Evolutionary conservation across 1,140 invertebrate genomes (phyloP).

Genomic region (Musca vetustissima): DNA sequence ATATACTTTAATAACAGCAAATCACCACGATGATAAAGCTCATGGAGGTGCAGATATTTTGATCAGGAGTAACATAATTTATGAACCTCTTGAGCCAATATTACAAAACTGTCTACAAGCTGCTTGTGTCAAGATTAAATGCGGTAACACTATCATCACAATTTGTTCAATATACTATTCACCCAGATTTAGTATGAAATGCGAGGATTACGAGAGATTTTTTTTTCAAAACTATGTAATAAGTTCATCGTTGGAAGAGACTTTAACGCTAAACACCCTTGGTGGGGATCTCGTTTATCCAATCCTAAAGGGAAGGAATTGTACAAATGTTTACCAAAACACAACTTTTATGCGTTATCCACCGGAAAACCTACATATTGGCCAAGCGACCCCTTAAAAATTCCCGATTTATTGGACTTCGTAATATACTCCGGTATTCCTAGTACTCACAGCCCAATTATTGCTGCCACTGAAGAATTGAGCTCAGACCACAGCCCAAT

Average conservation of each 20-base stretch:
- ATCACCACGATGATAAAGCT: conserved; percentile 26
- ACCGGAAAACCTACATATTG: conserved; percentile 5
- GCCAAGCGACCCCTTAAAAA: conserved; percentile 5
- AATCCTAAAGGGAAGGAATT: conserved; percentile 22
- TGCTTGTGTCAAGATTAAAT: conserved; percentile 26
- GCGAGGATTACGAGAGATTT: conserved; percentile 38
- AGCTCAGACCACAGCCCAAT: conserved; percentile 13
- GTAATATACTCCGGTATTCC: too few relatives aligned
- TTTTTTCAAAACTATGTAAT: conserved; percentile 46
- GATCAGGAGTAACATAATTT: conserved; percentile 26
- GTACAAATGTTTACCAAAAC: conserved; percentile 3
- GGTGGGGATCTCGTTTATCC: conserved; percentile 13
- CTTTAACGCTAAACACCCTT: conserved; percentile 54
- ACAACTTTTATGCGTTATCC: background rate
- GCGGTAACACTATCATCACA: conserved; percentile 9
- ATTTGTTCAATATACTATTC: conserved; percentile 21
- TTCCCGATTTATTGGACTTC: background rate
- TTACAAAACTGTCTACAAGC: conserved; percentile 26
- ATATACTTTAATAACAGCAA: conserved; percentile 18
- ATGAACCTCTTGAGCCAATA: too few relatives aligned
- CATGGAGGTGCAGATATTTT: conserved; percentile 31
- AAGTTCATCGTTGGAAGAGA: conserved; percentile 52
- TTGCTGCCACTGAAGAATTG: background rate
- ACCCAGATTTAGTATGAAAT: conserved; percentile 9
- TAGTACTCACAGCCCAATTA: too few relatives aligned